Evolutionary conservation across 2,797 vertebrate species (phyloP).

Genomic region (Eospalax fontanierii): DNA sequence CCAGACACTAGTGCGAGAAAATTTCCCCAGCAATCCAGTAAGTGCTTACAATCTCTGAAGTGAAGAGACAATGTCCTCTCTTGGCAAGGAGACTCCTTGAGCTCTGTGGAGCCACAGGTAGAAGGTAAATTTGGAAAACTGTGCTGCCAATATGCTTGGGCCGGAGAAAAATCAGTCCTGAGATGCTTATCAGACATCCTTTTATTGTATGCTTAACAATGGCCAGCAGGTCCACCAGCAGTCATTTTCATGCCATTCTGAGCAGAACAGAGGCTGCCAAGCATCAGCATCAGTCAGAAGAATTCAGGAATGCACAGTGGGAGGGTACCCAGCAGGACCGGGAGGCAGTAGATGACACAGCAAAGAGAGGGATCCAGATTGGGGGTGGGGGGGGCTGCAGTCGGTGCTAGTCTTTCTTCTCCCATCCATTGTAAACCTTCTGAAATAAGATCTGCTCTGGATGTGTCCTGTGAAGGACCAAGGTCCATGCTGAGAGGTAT

Average conservation of each 20-base stretch:
- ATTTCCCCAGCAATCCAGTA: neutral
- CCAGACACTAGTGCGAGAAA: constrained; percentile 53
- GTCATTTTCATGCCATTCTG: constrained; percentile 72
- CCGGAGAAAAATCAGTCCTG: constrained; percentile 75
- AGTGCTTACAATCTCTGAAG: constrained; percentile 10
- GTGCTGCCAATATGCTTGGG: constrained; percentile 67
- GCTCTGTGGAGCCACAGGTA: constrained; percentile 79
- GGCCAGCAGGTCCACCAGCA: constrained; percentile 65
- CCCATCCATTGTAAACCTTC: neutral
- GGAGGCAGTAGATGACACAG: neutral
- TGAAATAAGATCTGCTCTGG: neutral
- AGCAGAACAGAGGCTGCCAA: constrained; percentile 48
- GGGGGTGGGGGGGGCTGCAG: too few relatives aligned
- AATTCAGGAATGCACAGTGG: neutral
- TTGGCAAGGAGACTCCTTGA: constrained; percentile 71
- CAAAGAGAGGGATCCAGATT: too few relatives aligned
- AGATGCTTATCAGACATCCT: constrained; percentile 86
- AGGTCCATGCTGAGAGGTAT: neutral
- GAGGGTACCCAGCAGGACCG: neutral
- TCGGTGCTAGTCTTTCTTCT: neutral
- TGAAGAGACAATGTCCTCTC: constrained; percentile 71
- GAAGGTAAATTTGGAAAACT: constrained; percentile 81
- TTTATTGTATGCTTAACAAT: constrained; percentile 84
- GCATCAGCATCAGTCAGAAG: constrained; percentile 24
- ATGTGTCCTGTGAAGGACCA: neutral